A percentile compares a stretch with the other conserved stretches of the same genome.
Conservation (phyloP, 2,888 invertebrate genomes). For the Leucoma salicis region DNA sequence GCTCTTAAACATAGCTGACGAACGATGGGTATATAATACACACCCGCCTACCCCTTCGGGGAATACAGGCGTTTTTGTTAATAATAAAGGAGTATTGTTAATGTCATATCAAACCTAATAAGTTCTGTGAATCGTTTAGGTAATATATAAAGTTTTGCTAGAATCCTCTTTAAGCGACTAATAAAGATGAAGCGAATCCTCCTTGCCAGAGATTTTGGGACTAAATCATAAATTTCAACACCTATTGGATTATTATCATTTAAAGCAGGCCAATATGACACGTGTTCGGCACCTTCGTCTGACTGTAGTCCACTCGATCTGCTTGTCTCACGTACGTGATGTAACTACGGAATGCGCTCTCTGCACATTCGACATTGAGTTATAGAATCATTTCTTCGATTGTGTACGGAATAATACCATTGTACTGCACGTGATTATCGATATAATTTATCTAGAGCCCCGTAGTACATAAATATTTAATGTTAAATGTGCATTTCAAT, state of each 20-base stretch:
- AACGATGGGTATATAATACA: too few relatives aligned
- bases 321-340: conserved; percentile 41
- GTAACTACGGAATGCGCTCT: conserved; percentile 38
- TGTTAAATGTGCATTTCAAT: neutral
- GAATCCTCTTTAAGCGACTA: too few relatives aligned
- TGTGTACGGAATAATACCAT: conserved; percentile 42
- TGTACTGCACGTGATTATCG: conserved; percentile 20
- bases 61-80: too few relatives aligned
- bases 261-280: conserved; percentile 37
- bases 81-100: too few relatives aligned
- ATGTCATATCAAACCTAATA: too few relatives aligned
- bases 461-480: neutral
- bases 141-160: too few relatives aligned
- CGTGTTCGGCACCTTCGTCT: conserved; percentile 35
- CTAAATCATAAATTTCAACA: conserved; percentile 34
- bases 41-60: too few relatives aligned
- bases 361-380: conserved; percentile 44
- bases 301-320: conserved; percentile 21
- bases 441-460: conserved; percentile 26
- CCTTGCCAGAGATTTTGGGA: neutral
- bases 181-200: too few relatives aligned
- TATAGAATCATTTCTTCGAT: conserved; percentile 55
- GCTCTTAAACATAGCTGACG: too few relatives aligned
- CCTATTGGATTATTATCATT: conserved; percentile 38
- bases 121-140: too few relatives aligned